These are phyloP conservation scores for Crioceris asparagi DNA, from an alignment of 2,888 invertebrate species.

Conservation along the genomic window DNA sequence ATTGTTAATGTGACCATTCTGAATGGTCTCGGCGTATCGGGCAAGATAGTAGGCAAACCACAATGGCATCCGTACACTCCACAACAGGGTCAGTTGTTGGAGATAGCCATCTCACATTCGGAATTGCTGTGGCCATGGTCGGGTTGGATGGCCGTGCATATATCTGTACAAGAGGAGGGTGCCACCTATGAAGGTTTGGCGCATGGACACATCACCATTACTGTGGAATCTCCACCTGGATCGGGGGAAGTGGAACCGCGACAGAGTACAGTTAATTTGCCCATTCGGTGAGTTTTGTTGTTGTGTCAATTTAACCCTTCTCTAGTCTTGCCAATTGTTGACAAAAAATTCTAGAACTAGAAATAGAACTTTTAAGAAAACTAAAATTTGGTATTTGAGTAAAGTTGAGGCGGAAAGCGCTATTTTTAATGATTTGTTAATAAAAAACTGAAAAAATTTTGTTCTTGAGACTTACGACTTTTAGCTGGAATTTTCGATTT, in stretches of 20 bases:
- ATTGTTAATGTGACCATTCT: conserved; percentile 90
- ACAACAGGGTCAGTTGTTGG: conserved; percentile 61
- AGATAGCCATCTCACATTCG: conserved; percentile 68
- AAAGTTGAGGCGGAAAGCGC: too few species aligned
- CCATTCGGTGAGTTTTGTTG: conserved; percentile 36
- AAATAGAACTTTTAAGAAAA: too few species aligned
- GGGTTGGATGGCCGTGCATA: conserved; percentile 80
- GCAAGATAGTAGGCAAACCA: conserved; percentile 59
- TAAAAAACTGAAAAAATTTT: too few species aligned
- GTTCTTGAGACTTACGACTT: too few species aligned
- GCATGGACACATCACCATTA: conserved; percentile 72
- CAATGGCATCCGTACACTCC: conserved; percentile 84
- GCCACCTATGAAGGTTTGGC: conserved; percentile 65
- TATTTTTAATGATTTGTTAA: too few species aligned
- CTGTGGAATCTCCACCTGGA: conserved; percentile 68
- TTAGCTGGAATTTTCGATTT: too few species aligned
- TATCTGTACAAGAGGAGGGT: conserved; percentile 55
- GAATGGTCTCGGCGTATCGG: conserved; percentile 87
- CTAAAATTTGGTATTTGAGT: too few species aligned
- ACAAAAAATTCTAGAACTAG: too few species aligned
- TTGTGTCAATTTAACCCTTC: not conserved
- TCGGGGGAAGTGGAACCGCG: conserved; percentile 48
- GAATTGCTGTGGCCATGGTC: conserved; percentile 93
- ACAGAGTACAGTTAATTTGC: conserved; percentile 49
- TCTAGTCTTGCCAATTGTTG: not conserved